Evolutionary conservation across 1,140 invertebrate species (phyloP).

Genomic region (Bicyclus anynana): DNA sequence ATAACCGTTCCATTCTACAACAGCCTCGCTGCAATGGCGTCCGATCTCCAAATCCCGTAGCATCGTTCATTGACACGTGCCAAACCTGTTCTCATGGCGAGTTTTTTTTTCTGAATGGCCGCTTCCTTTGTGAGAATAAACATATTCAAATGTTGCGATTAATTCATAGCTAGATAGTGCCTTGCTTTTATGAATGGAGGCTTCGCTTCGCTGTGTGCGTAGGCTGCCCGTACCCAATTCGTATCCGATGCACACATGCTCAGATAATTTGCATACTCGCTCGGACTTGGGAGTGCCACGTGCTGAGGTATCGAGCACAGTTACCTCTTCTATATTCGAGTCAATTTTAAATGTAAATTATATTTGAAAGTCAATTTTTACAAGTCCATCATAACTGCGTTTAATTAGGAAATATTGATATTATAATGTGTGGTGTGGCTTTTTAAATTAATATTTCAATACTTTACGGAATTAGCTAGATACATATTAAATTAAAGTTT

Average conservation of each 20-base stretch:
- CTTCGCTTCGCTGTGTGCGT: slow-evolving; percentile 48
- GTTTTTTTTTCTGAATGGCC: slow-evolving; percentile 69
- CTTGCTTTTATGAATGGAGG: slow-evolving; percentile 72
- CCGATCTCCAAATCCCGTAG: slow-evolving; percentile 63
- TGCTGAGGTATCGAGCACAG: slow-evolving; percentile 56
- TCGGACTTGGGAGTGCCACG: slow-evolving; percentile 49
- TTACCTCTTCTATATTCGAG: slow-evolving; percentile 68
- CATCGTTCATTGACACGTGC: slow-evolving; percentile 73
- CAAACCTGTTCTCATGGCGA: slow-evolving; percentile 65
- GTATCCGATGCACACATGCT: slow-evolving; percentile 50
- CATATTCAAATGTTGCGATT: slow-evolving; percentile 76
- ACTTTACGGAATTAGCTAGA: not conserved
- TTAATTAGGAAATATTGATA: slow-evolving; percentile 32
- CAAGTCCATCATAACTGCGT: slow-evolving; percentile 27
- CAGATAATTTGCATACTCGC: slow-evolving; percentile 64
- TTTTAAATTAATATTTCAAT: slow-evolving; percentile 2
- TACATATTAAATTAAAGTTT: not conserved
- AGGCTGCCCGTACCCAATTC: slow-evolving; percentile 34
- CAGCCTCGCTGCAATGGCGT: slow-evolving; percentile 45
- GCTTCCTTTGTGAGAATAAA: slow-evolving; percentile 74
- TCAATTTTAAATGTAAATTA: slow-evolving; percentile 66
- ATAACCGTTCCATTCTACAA: slow-evolving; percentile 60
- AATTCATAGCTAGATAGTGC: slow-evolving; percentile 73
- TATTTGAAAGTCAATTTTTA: slow-evolving; percentile 59
- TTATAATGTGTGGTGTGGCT: slow-evolving; percentile 3